A percentile compares a stretch with the other conserved stretches of the same genome.
phyloP scores from a whole-genome alignment of 2,797 vertebrate species.

The Garrulus glandarius region DNA sequence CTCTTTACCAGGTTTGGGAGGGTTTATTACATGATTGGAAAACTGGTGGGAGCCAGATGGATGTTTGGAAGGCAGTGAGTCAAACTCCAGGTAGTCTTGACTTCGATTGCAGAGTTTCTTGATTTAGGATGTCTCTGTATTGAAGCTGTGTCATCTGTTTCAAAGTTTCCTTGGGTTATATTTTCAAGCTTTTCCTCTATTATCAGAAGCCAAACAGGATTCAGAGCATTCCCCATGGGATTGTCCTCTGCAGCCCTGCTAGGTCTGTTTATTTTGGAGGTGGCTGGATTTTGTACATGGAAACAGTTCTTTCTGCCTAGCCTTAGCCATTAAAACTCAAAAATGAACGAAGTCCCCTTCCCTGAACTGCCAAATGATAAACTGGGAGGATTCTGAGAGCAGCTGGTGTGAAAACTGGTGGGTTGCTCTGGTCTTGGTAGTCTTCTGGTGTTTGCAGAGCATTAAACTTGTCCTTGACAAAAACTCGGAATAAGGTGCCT shows the following conservation, averaged over 20 bases:
- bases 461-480: neutral
- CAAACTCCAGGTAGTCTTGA: neutral
- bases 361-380: neutral
- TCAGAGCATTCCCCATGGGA: neutral
- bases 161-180: neutral
- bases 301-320: neutral
- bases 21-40: neutral
- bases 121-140: neutral
- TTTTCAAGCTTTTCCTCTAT: neutral
- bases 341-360: rapidly evolving
- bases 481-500: neutral
- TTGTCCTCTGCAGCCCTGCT: neutral
- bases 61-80: neutral
- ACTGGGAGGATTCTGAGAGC: neutral
- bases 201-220: neutral
- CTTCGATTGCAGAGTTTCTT: neutral
- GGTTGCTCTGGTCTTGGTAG: neutral
- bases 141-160: neutral
- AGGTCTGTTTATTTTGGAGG: neutral
- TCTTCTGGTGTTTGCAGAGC: neutral
- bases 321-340: neutral
- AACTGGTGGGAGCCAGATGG: neutral
- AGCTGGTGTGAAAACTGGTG: neutral
- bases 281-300: neutral
- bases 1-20: neutral